phyloP scores from a whole-genome alignment of 92 coral and sea anemone genomes.

The Phenganax subtilis region DNA sequence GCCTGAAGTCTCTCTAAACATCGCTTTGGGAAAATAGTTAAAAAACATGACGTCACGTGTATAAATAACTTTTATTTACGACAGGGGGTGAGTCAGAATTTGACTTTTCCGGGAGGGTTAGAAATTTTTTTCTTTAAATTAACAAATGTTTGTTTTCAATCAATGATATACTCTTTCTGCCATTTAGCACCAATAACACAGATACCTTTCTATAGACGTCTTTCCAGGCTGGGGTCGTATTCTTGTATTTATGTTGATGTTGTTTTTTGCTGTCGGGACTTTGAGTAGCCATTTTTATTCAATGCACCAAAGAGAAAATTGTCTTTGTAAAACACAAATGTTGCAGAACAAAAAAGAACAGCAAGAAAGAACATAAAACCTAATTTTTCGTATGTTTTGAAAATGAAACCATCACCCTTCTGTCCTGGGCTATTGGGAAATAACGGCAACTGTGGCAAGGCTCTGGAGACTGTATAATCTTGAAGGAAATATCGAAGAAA shows the following conservation, averaged over 20 bases:
- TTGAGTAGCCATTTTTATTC: conserved; percentile 44
- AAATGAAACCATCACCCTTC: too few species aligned
- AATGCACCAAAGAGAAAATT: neutral
- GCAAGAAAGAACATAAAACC: too few species aligned
- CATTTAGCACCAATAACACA: neutral
- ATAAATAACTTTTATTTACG: neutral
- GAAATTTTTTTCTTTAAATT: too few species aligned
- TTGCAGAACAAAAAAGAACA: too few species aligned
- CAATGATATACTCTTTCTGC: neutral
- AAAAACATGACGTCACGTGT: neutral
- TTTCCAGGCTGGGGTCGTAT: conserved; percentile 98
- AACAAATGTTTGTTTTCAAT: neutral
- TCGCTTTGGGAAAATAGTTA: conserved; percentile 44
- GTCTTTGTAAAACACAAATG: too few species aligned
- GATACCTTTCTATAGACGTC: conserved; percentile 88
- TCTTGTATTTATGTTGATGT: conserved; percentile 80
- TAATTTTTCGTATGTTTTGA: too few species aligned
- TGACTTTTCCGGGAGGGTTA: neutral
- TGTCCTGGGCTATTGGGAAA: too few species aligned
- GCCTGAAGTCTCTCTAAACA: conserved; percentile 65
- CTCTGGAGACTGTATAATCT: too few species aligned
- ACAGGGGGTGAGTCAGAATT: neutral
- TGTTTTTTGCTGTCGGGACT: conserved; percentile 70
- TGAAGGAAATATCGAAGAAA: too few species aligned
- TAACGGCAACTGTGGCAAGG: too few species aligned